phyloP scores from a whole-genome alignment of 2,797 vertebrate species.

The Coregonus ussuriensis region DNA sequence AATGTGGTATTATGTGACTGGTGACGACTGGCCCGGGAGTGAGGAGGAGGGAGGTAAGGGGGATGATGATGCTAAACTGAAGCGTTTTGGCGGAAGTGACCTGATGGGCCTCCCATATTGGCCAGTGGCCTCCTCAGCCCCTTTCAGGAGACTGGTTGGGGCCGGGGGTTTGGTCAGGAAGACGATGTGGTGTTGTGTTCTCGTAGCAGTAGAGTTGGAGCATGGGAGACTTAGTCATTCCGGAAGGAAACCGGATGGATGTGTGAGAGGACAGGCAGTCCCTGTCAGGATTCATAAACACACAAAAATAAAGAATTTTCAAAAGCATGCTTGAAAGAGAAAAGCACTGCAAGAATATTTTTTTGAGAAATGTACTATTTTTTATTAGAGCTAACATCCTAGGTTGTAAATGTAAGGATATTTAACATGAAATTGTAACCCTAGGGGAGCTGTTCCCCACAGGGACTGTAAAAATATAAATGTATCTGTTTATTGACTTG shows the following conservation, averaged over 20 bases:
- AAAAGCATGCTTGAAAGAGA: slow-evolving; percentile 89
- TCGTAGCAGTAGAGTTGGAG: slow-evolving; percentile 14
- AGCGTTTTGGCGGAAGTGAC: slow-evolving; percentile 78
- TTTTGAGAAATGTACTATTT: slow-evolving; percentile 94
- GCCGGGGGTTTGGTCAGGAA: slow-evolving; percentile 21
- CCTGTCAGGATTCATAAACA: slow-evolving; percentile 56
- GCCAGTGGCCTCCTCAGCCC: slow-evolving; percentile 29
- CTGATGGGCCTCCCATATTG: slow-evolving; percentile 31
- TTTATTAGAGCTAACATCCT: slow-evolving; percentile 98
- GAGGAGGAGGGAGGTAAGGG: slow-evolving; percentile 53
- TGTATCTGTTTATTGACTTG: slow-evolving; percentile 88
- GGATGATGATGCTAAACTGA: slow-evolving; percentile 78
- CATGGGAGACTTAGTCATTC: slow-evolving; percentile 35
- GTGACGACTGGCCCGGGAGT: slow-evolving; percentile 56
- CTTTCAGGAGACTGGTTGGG: slow-evolving; percentile 14
- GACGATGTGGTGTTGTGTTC: not conserved
- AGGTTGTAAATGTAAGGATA: slow-evolving; percentile 98
- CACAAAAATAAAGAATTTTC: slow-evolving; percentile 67
- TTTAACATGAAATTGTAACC: slow-evolving; percentile 94
- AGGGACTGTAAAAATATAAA: slow-evolving; percentile 93
- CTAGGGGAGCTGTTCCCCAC: slow-evolving; percentile 65
- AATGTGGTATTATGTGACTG: slow-evolving; percentile 61
- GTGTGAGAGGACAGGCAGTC: slow-evolving; percentile 34
- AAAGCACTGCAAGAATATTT: slow-evolving; percentile 98
- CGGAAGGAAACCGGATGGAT: slow-evolving; percentile 27